Evolutionary conservation across 2,888 invertebrate species (phyloP), one percentile per base, ranked within the genome.

Genomic region (Vannuccia rotundouncinata): DNA sequence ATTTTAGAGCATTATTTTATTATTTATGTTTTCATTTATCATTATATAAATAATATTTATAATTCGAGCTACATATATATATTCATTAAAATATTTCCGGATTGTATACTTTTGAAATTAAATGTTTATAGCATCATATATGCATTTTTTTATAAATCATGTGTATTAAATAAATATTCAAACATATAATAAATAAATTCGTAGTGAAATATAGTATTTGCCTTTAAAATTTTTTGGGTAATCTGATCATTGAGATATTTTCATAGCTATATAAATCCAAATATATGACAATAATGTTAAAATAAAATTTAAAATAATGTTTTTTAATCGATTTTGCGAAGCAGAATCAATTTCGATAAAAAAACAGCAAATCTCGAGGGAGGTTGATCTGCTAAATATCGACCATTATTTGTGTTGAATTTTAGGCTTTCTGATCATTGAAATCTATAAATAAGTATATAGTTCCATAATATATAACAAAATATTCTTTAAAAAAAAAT

Each of bases 401-500:
- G 66, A 66, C 66, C 66, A 66, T 66, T 66, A 66, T 66, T 66
- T 5, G 66, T 66, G 66, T n/a, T 5, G 66, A 22, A 66, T 66
- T 5, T 66, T 66, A 66, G 10, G 66, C 17, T 13, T 66, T 66
- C 66, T 66, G 66, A 66, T 66, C 66, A 66, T n/a, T 66, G 2
- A 66, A 22, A 66, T 66, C 66, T 22, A 66, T 66, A 66, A 66
- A 66, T 66, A 66, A 66, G 25, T 66, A 66, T 66, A 66, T 66
- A n/a, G 2, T 5, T 66, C 66, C 17, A 66, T n/a, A 66, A 66
- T 66, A 66, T 66, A 66, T n/a, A 66, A 66, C 13, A 66, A 66
- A 5, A 66, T 66, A 66, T 66, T 22, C 66, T 22, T 66, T 5
- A 66, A 66, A 66, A 66, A 22, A 66, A 66, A 22, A 66, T 66